Base-by-base conservation (phyloP, 1,140 invertebrate species). In the Hypothenemus hampei region DNA sequence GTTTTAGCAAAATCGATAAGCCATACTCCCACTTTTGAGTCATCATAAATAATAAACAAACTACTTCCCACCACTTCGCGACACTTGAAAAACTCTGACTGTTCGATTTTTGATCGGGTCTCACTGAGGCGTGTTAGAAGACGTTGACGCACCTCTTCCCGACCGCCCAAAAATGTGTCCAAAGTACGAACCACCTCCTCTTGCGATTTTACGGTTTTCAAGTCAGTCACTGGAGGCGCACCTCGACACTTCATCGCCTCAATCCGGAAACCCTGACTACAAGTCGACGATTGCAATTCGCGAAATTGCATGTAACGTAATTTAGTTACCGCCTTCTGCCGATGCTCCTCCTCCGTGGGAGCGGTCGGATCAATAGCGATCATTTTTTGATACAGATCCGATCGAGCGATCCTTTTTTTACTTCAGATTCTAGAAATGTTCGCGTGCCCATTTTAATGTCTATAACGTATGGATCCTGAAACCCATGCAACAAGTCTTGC, bases 1-100 rank as follows among this genome's bases (percentile, higher is more conserved):
- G 91, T 94, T 68, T 97, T 97, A 11, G 91, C 93, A 75, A 98
- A 98, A 69, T 98, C 95, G 49, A 98, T 98, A 55, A 98, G 77
- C 93, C 93, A 98, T 3, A 88, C 88, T 43, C 90, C 89, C 3
- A 91, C 87, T 59, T 85, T 84, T 45, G 82, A 80, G 53, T 87
- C 80, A 70, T 97, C 93, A 67, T 94, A 93, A 23, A 98, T 89
- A 64, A 98, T 88, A 50, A 98, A 86, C 57, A 98, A 82, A 72
- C 91, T 94, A 72, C 90, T 94, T 16, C 95, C 95, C 62, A 98
- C 86, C 20, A 97, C 91, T 79, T 98, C 94, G 67, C 97, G 92
- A 22, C 75, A 82, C 53, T 81, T 80, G 70, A 97, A 97, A 73
- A 94, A 97, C 10, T 84, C 73, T 0, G 91, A 96, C 35, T 81